Percentiles rank a stretch among this genome's conserved stretches.
These are phyloP conservation scores for Phalera bucephala DNA, from an alignment of 2,888 invertebrate species.

Conservation along the genomic window DNA sequence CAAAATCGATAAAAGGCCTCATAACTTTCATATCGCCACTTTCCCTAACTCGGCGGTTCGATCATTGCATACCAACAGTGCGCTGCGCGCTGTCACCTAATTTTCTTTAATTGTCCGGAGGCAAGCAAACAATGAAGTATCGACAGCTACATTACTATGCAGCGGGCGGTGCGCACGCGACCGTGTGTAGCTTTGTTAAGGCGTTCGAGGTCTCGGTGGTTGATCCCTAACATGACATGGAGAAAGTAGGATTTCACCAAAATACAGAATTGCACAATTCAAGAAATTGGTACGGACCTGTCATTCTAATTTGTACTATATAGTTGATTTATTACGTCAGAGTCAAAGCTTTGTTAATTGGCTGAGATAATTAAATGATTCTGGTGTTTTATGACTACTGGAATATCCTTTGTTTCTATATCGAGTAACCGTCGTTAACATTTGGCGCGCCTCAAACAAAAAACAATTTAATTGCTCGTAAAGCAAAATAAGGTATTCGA, in stretches of 20 bases:
- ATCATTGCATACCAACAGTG: slow-evolving; percentile 37
- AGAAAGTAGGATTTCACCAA: slow-evolving; percentile 70
- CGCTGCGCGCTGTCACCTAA: slow-evolving; percentile 37
- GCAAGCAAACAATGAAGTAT: slow-evolving; percentile 38
- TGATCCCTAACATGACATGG: slow-evolving; percentile 57
- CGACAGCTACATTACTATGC: slow-evolving; percentile 61
- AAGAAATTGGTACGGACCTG: slow-evolving; percentile 19
- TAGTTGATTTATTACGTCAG: too few species aligned
- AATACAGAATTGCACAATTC: slow-evolving; percentile 39
- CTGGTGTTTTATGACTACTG: too few species aligned
- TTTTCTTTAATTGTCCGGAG: slow-evolving; percentile 54
- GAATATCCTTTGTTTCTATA: too few species aligned
- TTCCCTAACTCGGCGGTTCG: slow-evolving; percentile 36
- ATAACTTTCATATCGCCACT: slow-evolving; percentile 38
- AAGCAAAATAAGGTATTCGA: too few species aligned
- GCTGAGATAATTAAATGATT: too few species aligned
- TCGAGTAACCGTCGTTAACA: too few species aligned
- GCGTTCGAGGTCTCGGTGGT: slow-evolving; percentile 43
- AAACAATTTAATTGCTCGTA: too few species aligned
- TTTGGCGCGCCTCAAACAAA: too few species aligned
- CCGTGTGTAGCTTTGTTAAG: slow-evolving; percentile 55
- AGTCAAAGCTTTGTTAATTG: too few species aligned
- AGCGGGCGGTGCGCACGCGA: slow-evolving; percentile 38
- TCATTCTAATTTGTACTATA: slow-evolving; percentile 1
- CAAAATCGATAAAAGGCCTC: slow-evolving; percentile 7